These are phyloP conservation scores for Mola mola DNA, from an alignment of 2,113 vertebrate genomes.

Conservation along the genomic window DNA sequence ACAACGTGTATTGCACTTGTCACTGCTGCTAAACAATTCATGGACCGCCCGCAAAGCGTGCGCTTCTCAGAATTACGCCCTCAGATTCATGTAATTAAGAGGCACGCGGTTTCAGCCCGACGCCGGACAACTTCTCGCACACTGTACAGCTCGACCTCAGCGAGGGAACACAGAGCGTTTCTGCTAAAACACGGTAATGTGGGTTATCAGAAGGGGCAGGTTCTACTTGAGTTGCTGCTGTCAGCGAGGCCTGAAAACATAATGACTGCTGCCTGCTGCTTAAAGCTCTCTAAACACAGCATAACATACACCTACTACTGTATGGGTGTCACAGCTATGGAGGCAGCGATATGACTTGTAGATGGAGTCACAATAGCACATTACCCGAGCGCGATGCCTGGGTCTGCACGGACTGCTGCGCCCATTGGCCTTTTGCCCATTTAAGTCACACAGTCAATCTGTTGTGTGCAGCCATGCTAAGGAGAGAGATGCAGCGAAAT, in stretches of 20 bases:
- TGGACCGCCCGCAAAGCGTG: conserved; percentile 5
- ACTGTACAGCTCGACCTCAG: conserved; percentile 40
- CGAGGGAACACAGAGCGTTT: conserved; percentile 20
- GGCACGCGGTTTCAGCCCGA: neutral
- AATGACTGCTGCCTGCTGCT: conserved; percentile 37
- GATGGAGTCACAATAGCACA: conserved; percentile 34
- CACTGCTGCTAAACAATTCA: conserved; percentile 45
- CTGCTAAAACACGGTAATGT: conserved; percentile 41
- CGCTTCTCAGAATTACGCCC: conserved; percentile 11
- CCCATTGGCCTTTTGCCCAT: conserved; percentile 48
- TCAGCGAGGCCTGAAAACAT: conserved; percentile 35
- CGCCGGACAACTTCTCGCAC: conserved; percentile 23
- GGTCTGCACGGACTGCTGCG: conserved; percentile 46
- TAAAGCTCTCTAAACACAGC: conserved; percentile 34
- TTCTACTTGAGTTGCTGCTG: conserved; percentile 43
- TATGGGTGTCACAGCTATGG: conserved; percentile 4
- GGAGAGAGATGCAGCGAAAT: conserved; percentile 31
- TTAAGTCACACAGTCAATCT: conserved; percentile 52
- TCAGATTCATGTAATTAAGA: conserved; percentile 34
- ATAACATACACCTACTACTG: conserved; percentile 27
- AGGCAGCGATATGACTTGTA: conserved; percentile 13
- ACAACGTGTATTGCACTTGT: conserved; percentile 54
- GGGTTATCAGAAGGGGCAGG: conserved; percentile 49
- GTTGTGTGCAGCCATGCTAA: conserved; percentile 59
- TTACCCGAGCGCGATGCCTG: conserved; percentile 29